Base-by-base conservation (phyloP, 1,140 invertebrate species). In the Orius laevigatus region DNA sequence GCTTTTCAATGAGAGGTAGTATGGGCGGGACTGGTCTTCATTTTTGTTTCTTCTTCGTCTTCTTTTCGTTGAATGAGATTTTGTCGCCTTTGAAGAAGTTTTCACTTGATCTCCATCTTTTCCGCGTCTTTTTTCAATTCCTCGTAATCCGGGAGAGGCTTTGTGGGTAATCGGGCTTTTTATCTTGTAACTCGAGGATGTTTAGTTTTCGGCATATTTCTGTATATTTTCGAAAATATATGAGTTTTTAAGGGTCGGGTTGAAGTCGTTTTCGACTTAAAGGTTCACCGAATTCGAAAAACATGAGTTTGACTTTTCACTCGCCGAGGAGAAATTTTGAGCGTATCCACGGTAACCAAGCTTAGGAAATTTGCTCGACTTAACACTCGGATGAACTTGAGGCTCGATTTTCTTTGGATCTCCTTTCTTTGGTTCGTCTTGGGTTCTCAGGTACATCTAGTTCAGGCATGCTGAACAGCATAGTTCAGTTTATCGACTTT, bases 301-400 rank as follows among this genome's bases (percentile, higher is more conserved):
- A 60, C 52, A 72, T 63, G 59, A 71, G 62, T 60, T 68, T 72
- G 4, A 75, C 63, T 61, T 63, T 69, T 32, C 64, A 60, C 58
- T 74, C 70, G 2, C 72, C 71, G 61, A 70, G 68, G 46, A 76
- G 51, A 55, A 70, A 70, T 6, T 71, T 56, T 46, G 71, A 58
- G 2, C n/a, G 71, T 69, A 45, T 75, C 73, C 14, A 75, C 53
- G n/a, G 67, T 71, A 50, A 74, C 65, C 74, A 73, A 76, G 25
- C 25, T 25, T 25, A 25, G 25, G 8, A 25, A 25, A 25, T 25
- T 25, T 25, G 25, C 25, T 25, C 25, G 3, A 25, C 25, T 25
- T 25, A 25, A 25, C 25, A 25, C 25, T 25, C 25, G 25, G 25
- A 25, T 25, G 25, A 8, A 25, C 25, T 8, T 25, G 25, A 39